Evolutionary conservation across 2,888 invertebrate genomes (phyloP).

Genomic region (Bellardia pandia): DNA sequence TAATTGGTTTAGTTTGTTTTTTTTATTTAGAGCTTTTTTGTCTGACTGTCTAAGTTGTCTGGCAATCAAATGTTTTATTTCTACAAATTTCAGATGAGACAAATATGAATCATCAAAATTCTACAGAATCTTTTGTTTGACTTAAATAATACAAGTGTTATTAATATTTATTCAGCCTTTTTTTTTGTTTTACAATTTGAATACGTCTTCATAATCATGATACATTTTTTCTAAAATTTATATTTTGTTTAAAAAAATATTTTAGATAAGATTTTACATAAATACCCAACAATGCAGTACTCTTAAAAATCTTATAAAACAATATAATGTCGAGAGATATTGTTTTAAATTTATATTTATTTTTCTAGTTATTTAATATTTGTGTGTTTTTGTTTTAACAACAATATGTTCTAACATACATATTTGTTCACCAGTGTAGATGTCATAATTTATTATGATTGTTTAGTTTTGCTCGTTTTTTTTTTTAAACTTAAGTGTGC

Average conservation of each 20-base stretch:
- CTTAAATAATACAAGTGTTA: slow-evolving; percentile 6
- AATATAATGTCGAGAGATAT: slow-evolving; percentile 11
- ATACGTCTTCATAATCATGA: slow-evolving; percentile 26
- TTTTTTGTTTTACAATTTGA: slow-evolving; percentile 37
- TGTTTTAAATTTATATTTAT: slow-evolving; percentile 39
- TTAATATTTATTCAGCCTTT: slow-evolving; percentile 11
- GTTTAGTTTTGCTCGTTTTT: slow-evolving; percentile 49
- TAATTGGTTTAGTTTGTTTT: neutral
- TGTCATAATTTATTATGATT: slow-evolving; percentile 68
- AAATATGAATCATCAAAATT: slow-evolving; percentile 67
- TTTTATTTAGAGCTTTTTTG: slow-evolving; percentile 10
- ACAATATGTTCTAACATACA: neutral
- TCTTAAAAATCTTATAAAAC: too few relatives aligned
- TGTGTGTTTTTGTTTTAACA: slow-evolving; percentile 12
- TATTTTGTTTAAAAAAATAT: slow-evolving; percentile 9
- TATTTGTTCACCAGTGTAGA: slow-evolving; percentile 6
- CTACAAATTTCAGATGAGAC: neutral
- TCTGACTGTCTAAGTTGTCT: slow-evolving; percentile 11
- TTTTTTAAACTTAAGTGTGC: neutral
- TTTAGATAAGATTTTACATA: neutral
- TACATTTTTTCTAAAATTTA: slow-evolving; percentile 1
- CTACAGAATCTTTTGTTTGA: slow-evolving; percentile 47
- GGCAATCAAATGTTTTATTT: neutral
- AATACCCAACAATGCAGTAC: too few relatives aligned
- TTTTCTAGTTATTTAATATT: neutral